Conservation (phyloP, 2,113 vertebrate genomes). For the Guaruba guarouba region DNA sequence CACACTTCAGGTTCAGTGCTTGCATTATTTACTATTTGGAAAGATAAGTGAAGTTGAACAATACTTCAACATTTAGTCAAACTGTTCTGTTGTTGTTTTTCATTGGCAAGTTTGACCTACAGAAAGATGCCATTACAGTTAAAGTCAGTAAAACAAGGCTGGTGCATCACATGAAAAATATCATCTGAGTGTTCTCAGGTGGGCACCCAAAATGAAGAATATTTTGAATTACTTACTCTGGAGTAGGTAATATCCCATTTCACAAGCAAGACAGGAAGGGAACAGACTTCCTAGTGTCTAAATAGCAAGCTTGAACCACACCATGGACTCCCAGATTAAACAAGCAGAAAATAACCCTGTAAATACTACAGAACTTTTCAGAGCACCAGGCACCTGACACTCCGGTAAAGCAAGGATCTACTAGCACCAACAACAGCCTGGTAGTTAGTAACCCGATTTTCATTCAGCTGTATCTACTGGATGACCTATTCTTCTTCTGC, state of each 20-base stretch:
- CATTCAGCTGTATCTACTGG: background rate
- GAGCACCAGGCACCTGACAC: background rate
- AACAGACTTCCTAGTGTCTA: background rate
- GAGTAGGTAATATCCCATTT: background rate
- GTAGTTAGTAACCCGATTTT: background rate
- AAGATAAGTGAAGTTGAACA: background rate
- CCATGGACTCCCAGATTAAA: background rate
- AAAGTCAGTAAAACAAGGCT: background rate
- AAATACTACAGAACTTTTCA: background rate
- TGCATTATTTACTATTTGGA: background rate
- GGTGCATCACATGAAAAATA: background rate
- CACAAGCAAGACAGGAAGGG: background rate
- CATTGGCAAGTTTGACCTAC: background rate
- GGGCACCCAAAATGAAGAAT: background rate
- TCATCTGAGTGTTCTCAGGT: accelerated
- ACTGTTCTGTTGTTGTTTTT: no score
- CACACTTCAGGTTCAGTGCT: background rate
- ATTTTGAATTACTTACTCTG: background rate
- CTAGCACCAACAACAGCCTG: background rate
- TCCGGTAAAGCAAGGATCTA: background rate
- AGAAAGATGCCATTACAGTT: background rate
- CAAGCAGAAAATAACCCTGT: background rate
- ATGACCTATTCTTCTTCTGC: background rate
- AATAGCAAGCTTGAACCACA: background rate
- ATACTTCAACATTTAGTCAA: background rate